Conservation (phyloP, 2,113 vertebrate genomes). For the Cardinalis cardinalis region DNA sequence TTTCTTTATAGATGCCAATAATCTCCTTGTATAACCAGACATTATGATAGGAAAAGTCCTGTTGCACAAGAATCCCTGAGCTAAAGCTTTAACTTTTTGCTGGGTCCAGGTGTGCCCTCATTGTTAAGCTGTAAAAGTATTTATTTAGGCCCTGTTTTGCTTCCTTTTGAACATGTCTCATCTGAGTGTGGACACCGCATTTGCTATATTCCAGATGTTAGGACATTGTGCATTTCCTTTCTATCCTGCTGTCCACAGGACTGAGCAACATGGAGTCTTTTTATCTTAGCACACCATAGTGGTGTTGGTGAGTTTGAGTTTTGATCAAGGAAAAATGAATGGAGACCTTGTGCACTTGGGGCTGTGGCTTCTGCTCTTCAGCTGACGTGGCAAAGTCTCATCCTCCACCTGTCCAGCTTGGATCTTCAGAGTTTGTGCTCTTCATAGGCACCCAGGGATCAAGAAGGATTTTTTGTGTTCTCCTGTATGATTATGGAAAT, state of each 20-base stretch:
- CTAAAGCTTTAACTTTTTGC: not conserved
- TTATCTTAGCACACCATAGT: not conserved
- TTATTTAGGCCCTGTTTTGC: not conserved
- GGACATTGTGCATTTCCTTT: not conserved
- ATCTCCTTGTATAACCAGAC: not conserved
- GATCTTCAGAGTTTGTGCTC: not conserved
- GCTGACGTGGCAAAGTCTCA: not conserved
- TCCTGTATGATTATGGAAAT: not conserved
- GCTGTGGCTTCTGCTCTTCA: not conserved
- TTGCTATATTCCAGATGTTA: not conserved
- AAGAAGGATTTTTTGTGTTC: not conserved
- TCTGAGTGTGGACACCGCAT: not conserved
- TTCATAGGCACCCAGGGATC: not conserved
- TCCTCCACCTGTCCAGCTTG: not conserved
- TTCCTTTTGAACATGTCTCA: not conserved
- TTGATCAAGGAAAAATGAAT: not conserved
- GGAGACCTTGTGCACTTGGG: not conserved
- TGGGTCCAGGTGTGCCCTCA: not conserved
- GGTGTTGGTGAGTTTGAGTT: not conserved
- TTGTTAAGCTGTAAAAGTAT: not conserved
- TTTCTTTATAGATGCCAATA: not conserved
- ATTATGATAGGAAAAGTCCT: not conserved
- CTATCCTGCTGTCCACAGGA: not conserved
- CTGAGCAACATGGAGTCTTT: not conserved
- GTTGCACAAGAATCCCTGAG: not conserved